Conservation (phyloP, 1,140 invertebrate genomes). For the Leptinotarsa undecemlineata region DNA sequence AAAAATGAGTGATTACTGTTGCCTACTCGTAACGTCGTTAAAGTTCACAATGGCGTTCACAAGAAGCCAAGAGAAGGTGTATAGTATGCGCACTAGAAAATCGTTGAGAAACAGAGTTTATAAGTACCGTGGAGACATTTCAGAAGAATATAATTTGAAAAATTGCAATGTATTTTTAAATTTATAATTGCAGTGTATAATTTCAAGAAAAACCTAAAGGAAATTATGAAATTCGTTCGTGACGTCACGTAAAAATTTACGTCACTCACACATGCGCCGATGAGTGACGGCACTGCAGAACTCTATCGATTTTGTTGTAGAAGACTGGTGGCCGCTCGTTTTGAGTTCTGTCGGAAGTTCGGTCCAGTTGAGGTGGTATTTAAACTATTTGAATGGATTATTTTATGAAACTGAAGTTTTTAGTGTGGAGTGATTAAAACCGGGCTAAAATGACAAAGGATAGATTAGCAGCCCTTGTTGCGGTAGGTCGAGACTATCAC, state of each 20-base stretch:
- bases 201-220: conserved; percentile 34
- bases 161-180: not conserved
- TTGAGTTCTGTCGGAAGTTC: conserved; percentile 36
- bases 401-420: conserved; percentile 65
- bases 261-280: conserved; percentile 59
- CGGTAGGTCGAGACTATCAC: conserved; percentile 65
- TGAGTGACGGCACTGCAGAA: conserved; percentile 66
- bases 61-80: conserved; percentile 28
- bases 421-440: conserved; percentile 64
- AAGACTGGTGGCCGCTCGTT: conserved; percentile 54
- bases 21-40: conserved; percentile 68
- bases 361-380: conserved; percentile 74
- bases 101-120: conserved; percentile 3
- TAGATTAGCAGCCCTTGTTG: conserved; percentile 94
- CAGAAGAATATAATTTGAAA: not conserved
- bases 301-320: conserved; percentile 66
- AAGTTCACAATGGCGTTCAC: conserved; percentile 77
- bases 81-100: conserved; percentile 20
- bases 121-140: not conserved
- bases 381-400: conserved; percentile 78
- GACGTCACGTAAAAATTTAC: conserved; percentile 43
- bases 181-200: conserved; percentile 18
- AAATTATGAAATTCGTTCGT: conserved; percentile 38
- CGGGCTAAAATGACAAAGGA: conserved; percentile 91
- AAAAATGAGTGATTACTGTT: conserved; percentile 63